Evolutionary conservation across 2,797 vertebrate genomes (phyloP).

Genomic region (Orientallactaga sibirica): DNA sequence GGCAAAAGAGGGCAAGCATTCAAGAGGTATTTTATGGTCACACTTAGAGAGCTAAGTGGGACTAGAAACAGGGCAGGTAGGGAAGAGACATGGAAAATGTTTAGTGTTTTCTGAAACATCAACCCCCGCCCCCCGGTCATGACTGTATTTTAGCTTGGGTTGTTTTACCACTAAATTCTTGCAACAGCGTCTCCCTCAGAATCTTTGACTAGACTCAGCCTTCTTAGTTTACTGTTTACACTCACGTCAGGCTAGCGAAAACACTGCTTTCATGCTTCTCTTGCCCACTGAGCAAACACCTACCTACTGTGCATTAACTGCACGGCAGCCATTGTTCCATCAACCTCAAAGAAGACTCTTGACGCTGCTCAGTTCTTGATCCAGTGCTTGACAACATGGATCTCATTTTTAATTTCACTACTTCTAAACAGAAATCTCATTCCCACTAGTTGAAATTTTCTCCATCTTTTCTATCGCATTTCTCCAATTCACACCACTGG

Average conservation of each 20-base stretch:
- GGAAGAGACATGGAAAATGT: not conserved
- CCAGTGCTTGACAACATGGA: not conserved
- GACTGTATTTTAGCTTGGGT: not conserved
- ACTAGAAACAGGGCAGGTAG: not conserved
- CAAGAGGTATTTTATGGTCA: constrained; percentile 16
- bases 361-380: constrained; percentile 26
- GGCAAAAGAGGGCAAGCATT: not conserved
- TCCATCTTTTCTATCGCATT: not conserved
- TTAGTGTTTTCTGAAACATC: constrained; percentile 8
- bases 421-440: not conserved
- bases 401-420: constrained; percentile 54
- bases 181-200: not conserved
- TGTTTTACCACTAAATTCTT: constrained; percentile 13
- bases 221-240: not conserved
- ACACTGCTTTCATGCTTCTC: not conserved
- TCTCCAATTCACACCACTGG: not conserved
- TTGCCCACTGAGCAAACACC: constrained; percentile 32
- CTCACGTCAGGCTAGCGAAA: constrained; percentile 24
- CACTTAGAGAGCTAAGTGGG: not conserved
- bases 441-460: not conserved
- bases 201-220: not conserved
- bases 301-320: constrained; percentile 36
- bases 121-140: not conserved
- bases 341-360: not conserved
- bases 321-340: constrained; percentile 23